These are phyloP conservation scores for Anagrus nilaparvatae DNA, from an alignment of 1,140 invertebrate species.

Conservation along the genomic window DNA sequence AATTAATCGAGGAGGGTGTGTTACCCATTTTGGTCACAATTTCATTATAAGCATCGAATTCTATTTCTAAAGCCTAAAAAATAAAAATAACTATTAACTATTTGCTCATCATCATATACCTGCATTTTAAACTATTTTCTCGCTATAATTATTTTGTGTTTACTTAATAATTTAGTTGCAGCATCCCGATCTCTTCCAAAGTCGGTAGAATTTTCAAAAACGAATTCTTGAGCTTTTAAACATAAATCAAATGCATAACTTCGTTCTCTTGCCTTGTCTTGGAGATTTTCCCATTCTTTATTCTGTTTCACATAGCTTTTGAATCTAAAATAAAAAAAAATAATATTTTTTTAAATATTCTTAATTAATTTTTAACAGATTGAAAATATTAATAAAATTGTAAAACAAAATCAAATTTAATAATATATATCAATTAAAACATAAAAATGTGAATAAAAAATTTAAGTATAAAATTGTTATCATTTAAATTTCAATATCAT, in stretches of 20 bases:
- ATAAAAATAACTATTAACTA: background rate
- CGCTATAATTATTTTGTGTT: slow-evolving; percentile 63
- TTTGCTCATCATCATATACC: too few species aligned
- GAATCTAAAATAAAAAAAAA: slow-evolving; percentile 39
- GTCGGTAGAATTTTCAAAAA: slow-evolving; percentile 76
- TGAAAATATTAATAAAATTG: slow-evolving; percentile 1
- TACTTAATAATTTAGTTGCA: slow-evolving; percentile 81
- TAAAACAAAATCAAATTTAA: background rate
- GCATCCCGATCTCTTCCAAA: slow-evolving; percentile 80
- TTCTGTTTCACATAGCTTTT: slow-evolving; percentile 52
- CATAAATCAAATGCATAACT: slow-evolving; percentile 74
- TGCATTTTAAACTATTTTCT: too few species aligned
- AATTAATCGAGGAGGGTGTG: slow-evolving; percentile 60
- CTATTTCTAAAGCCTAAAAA: slow-evolving; percentile 71
- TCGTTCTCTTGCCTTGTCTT: slow-evolving; percentile 57
- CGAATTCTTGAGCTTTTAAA: slow-evolving; percentile 79
- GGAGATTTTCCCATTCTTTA: slow-evolving; percentile 59
- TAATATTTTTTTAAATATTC: background rate
- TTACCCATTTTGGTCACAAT: slow-evolving; percentile 89
- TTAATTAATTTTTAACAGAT: background rate
- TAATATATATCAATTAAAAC: too few species aligned
- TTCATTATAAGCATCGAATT: slow-evolving; percentile 86
- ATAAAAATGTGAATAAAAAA: too few species aligned
- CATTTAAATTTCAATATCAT: too few species aligned
- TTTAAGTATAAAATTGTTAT: too few species aligned